phyloP scores from a whole-genome alignment of 2,888 invertebrate genomes.

The Mylabris sibirica region DNA sequence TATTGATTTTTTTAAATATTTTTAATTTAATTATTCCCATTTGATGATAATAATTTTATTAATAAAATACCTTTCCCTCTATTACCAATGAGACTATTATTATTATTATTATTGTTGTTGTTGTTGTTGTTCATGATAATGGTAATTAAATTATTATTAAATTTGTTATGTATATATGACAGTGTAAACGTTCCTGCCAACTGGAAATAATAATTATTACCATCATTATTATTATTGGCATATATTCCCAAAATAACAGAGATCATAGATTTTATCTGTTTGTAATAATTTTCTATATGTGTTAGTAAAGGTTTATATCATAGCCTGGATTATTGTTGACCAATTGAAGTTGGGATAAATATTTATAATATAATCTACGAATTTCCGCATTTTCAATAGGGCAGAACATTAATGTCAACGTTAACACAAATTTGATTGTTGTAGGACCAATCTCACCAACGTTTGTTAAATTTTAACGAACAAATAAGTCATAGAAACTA shows the following conservation, averaged over 20 bases:
- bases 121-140: slow-evolving; percentile 4
- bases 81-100: neutral
- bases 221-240: neutral
- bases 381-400: no score
- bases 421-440: no score
- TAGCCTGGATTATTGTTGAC: neutral
- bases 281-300: neutral
- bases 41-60: neutral
- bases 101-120: no score
- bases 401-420: no score
- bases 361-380: neutral
- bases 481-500: no score
- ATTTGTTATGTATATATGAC: neutral
- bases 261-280: neutral
- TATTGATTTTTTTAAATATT: neutral
- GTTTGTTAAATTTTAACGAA: no score
- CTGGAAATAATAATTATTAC: neutral
- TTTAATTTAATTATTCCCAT: neutral
- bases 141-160: slow-evolving; percentile 7
- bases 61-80: neutral
- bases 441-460: no score
- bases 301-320: neutral
- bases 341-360: neutral
- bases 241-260: neutral
- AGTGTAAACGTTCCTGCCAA: neutral